These are phyloP conservation scores for Agrochola circellaris DNA, from an alignment of 2,888 invertebrate species.

Conservation along the genomic window DNA sequence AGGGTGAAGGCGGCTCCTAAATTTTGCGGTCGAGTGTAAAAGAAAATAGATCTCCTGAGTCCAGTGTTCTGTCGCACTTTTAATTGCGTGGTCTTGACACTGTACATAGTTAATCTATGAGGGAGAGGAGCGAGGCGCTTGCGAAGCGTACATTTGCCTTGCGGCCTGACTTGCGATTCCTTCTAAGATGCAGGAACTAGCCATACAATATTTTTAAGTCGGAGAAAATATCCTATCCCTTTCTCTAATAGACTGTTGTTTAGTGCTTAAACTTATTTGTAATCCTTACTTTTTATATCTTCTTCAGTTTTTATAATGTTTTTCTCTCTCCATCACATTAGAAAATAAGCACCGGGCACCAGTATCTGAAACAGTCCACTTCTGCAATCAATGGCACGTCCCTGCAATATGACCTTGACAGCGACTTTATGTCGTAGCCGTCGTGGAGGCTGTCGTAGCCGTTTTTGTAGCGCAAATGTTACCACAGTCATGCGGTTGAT, in stretches of 20 bases:
- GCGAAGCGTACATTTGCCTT: neutral
- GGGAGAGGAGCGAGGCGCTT: neutral
- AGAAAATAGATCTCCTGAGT: constrained; percentile 6
- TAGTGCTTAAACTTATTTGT: neutral
- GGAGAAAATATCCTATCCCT: neutral
- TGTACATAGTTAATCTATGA: constrained; percentile 12
- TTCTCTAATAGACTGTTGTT: neutral
- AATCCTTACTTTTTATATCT: neutral
- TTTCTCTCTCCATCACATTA: neutral
- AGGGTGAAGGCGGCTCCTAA: neutral
- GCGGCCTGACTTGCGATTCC: neutral
- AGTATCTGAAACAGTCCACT: neutral
- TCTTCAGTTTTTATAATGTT: neutral
- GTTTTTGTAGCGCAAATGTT: neutral
- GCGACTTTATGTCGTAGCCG: neutral
- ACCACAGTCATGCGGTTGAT: neutral
- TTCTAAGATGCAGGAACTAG: neutral
- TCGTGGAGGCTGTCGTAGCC: neutral
- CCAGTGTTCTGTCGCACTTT: constrained; percentile 4
- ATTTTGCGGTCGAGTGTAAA: constrained; percentile 14
- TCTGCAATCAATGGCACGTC: neutral
- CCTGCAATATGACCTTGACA: neutral
- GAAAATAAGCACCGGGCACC: neutral
- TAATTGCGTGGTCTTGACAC: constrained; percentile 20
- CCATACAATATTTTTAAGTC: neutral